Base-by-base conservation (phyloP, 2,113 vertebrate genomes). In the Rhinolophus sinicus region DNA sequence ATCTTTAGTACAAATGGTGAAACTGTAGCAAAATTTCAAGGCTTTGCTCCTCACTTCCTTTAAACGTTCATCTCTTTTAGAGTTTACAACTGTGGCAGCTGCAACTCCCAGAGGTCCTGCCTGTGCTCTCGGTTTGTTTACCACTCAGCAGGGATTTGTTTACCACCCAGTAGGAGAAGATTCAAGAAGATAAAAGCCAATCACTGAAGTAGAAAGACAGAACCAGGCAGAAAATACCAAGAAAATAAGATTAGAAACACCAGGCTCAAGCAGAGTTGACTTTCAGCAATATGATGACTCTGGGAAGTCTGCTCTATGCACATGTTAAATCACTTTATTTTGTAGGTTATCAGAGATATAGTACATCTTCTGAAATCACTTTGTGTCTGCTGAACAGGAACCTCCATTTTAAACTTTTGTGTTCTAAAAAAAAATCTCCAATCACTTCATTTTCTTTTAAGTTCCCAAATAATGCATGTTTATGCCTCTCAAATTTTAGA, bases 121-220 rank as follows among this genome's bases (percentile, higher is more conserved):
- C 81, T 95, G 69, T 73, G 96, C 93, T 96, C 2, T 0, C 86
- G 92, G 91, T 94, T 86, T 95, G 95, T 98, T 97, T 97, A 93
- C 88, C 56, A 44, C 96, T 80, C 96, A 96, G 95, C 88, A 76
- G 96, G 96, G 73, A 87, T 87, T 94, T 96, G 91, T 97, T 96
- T 95, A 96, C 91, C 93, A 72, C 96, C 90, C 70, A 64, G 95
- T 62, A 96, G 72, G 81, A 91, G 82, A 85, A 75, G 86, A 91
- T 86, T 60, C 93, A 72, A 87, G 90, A 91, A 97, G 93, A 96
- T 96, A 86, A 97, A 98, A 96, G 96, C 69, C 97, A 97, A 93
- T 96, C 94, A 91, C 24, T 52, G 62, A 88, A 97, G 86, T 8
- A 94, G 97, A 97, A 93, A 94, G 88, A 86, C 15, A 86, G 88